Evolutionary conservation across 2,113 vertebrate species (phyloP).

Genomic region (Xiphias gladius): DNA sequence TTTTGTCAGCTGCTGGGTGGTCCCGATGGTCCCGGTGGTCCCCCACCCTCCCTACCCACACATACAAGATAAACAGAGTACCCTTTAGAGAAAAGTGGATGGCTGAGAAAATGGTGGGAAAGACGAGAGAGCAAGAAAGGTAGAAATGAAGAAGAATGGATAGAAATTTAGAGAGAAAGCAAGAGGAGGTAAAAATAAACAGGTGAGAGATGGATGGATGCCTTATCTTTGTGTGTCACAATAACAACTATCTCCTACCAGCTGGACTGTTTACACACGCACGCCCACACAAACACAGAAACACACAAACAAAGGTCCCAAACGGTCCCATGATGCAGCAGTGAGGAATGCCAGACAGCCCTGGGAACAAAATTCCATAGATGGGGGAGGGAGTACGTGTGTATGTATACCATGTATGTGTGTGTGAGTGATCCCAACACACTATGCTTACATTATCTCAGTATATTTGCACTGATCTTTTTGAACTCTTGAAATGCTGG

Average conservation of each 20-base stretch:
- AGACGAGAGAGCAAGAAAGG: neutral
- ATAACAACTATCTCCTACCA: constrained; percentile 60
- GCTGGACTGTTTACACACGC: constrained; percentile 24
- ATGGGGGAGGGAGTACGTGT: constrained; percentile 65
- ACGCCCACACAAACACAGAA: constrained; percentile 24
- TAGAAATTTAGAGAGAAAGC: neutral
- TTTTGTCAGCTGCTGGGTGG: constrained; percentile 68
- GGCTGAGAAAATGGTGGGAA: constrained; percentile 5
- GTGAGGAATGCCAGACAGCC: constrained; percentile 77
- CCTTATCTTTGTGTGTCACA: constrained; percentile 61
- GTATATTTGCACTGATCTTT: neutral
- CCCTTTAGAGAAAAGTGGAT: neutral
- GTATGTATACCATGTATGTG: neutral
- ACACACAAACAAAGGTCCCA: neutral
- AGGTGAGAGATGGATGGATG: constrained; percentile 35
- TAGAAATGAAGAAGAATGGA: neutral
- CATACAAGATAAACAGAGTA: neutral
- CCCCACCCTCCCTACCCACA: constrained; percentile 1
- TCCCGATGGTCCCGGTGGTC: too few relatives aligned
- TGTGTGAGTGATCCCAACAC: constrained; percentile 21
- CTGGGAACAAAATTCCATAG: constrained; percentile 81
- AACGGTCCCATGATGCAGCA: constrained; percentile 71
- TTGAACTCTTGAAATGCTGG: too few relatives aligned
- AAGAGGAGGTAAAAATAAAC: constrained; percentile 41
- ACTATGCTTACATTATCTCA: neutral